Conservation (phyloP, 2,888 invertebrate species). For the Trissolcus japonicus region DNA sequence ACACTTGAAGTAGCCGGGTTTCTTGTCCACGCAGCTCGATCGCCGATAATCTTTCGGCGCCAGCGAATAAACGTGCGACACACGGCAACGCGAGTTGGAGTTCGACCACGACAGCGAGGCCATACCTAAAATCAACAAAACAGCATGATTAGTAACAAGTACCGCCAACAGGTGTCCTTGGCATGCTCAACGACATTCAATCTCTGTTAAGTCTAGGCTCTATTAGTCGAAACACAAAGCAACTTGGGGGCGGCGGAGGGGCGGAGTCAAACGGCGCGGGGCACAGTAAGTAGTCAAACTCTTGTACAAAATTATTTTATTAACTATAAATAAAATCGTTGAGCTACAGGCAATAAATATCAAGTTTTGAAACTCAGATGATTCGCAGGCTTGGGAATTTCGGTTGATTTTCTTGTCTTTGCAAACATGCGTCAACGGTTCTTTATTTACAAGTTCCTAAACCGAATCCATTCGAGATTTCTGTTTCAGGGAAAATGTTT, state of each 20-base stretch:
- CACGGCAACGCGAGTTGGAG: constrained; percentile 26
- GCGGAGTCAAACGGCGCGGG: neutral
- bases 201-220: constrained; percentile 24
- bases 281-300: constrained; percentile 21
- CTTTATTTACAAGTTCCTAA: too few species aligned
- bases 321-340: constrained; percentile 28
- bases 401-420: too few species aligned
- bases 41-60: constrained; percentile 41
- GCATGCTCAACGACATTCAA: constrained; percentile 44
- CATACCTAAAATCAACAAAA: constrained; percentile 57
- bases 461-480: too few species aligned
- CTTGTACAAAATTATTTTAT: constrained; percentile 48
- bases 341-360: constrained; percentile 30
- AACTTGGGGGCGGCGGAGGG: constrained; percentile 2
- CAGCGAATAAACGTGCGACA: constrained; percentile 42
- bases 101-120: constrained; percentile 37
- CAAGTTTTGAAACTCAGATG: too few species aligned
- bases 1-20: constrained; percentile 75
- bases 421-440: too few species aligned
- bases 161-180: constrained; percentile 10
- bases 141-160: constrained; percentile 31
- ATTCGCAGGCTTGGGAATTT: too few species aligned
- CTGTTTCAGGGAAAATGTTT: too few species aligned
- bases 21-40: constrained; percentile 58
- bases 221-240: constrained; percentile 43